phyloP scores from a whole-genome alignment of 2,888 invertebrate species.

The Dascillus cervinus region DNA sequence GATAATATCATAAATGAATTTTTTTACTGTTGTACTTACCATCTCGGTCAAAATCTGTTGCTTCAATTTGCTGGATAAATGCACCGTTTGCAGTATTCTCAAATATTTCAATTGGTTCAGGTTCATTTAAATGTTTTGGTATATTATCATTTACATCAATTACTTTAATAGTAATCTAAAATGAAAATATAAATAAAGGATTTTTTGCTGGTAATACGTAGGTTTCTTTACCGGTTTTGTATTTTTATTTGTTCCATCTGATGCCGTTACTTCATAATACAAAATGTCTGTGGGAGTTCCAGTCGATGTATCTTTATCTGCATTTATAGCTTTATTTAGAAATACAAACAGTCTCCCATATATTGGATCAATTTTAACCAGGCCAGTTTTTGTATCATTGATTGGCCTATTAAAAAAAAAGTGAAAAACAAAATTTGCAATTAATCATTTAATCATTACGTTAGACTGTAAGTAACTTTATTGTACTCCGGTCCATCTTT shows the following conservation, averaged over 20 bases:
- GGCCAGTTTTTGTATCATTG: slow-evolving; percentile 40
- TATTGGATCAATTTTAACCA: slow-evolving; percentile 45
- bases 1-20: too few relatives aligned
- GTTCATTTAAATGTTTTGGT: slow-evolving; percentile 34
- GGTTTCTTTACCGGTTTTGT: slow-evolving; percentile 36
- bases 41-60: slow-evolving; percentile 53
- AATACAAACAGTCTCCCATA: slow-evolving; percentile 50
- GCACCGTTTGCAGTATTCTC: slow-evolving; percentile 46
- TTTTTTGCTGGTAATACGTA: not conserved
- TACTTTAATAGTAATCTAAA: slow-evolving; percentile 50
- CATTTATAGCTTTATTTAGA: slow-evolving; percentile 45
- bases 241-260: slow-evolving; percentile 40
- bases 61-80: slow-evolving; percentile 39
- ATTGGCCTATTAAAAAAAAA: slow-evolving; percentile 36
- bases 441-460: not conserved
- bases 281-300: slow-evolving; percentile 31
- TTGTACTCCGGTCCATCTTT: slow-evolving; percentile 54
- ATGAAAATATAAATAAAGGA: slow-evolving; percentile 4
- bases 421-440: not conserved
- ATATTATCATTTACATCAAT: slow-evolving; percentile 54
- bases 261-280: slow-evolving; percentile 49
- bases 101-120: slow-evolving; percentile 33
- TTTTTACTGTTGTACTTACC: slow-evolving; percentile 37
- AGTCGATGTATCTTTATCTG: slow-evolving; percentile 36
- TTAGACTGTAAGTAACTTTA: slow-evolving; percentile 44